A percentile compares a stretch with the other conserved stretches of the same genome.
Evolutionary conservation across 2,113 vertebrate genomes (phyloP).

Genomic region (Centrocercus urophasianus): DNA sequence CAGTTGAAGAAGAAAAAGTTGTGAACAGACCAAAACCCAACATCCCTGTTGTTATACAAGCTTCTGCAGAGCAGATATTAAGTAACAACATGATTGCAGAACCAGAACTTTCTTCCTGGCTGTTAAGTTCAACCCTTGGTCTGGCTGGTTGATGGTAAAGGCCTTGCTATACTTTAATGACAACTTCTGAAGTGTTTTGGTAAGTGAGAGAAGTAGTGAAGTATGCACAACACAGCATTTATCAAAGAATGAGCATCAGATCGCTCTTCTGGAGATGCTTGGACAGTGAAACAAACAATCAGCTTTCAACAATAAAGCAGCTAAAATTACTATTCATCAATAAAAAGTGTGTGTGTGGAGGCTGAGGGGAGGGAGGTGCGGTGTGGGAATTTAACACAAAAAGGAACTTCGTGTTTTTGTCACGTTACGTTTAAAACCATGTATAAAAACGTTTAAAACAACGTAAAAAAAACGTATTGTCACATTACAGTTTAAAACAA

Average conservation of each 20-base stretch:
- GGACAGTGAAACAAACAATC: not conserved
- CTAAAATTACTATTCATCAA: not conserved
- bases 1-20: not conserved
- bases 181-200: rapidly evolving
- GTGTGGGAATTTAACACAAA: not conserved
- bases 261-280: not conserved
- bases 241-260: not conserved
- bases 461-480: no score
- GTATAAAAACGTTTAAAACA: no score
- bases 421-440: no score
- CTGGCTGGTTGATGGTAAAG: not conserved
- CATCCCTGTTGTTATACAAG: not conserved
- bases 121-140: not conserved
- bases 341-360: rapidly evolving
- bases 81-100: not conserved
- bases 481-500: not conserved
- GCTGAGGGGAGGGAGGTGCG: no score
- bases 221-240: rapidly evolving
- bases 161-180: rapidly evolving
- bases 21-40: not conserved
- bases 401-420: not conserved
- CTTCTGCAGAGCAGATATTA: not conserved
- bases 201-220: not conserved
- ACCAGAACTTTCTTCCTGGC: not conserved
- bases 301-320: not conserved